Base-by-base conservation (phyloP, 2,113 vertebrate species). In the Ailuropoda melanoleuca region DNA sequence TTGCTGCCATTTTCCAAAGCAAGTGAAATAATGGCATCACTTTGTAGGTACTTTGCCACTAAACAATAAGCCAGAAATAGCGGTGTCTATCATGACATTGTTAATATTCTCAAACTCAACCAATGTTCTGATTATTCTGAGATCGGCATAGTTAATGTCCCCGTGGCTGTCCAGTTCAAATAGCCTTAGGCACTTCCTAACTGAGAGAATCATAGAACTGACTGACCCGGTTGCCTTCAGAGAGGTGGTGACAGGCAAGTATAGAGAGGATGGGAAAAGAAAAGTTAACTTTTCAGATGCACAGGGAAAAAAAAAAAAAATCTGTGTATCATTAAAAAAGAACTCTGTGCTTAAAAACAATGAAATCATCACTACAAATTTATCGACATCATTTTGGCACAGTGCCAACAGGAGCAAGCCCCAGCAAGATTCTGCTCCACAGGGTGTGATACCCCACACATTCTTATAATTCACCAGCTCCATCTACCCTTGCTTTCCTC, bases 341-440 rank as follows among this genome's bases (percentile, higher is more conserved):
- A 93, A 90, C 64, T 66, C 29, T 48, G 72, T 93, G 50, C 55
- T 95, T 92, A 43, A 88, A 88, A 74, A 58, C 24, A 60, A 23
- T 6, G 85, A 87, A 90, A 56, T 11, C 66, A 58, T 81, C 29
- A 87, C 48, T 55, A 26, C 11, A 72, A n/a, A 26, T 53, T 18
- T 62, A 88, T 78, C 19, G 37, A 31, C 66, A n/a, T 58, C 43
- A 43, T n/a, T 87, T 68, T 43, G 4, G 34, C 39, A 50, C 14
- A 82, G 8, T 0, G 26, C 31, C 9, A 6, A 78, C 48, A 11
- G 48, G 31, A 43, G 46, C n/a, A 64, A 55, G 43, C 31, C 46
- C 48, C 18, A 21, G 23, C 0, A 43, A 18, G 21, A 50, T 19
- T 26, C 80, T 60, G 31, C 14, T 24, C 66, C 39, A 0, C 6